phyloP scores from a whole-genome alignment of 2,113 vertebrate genomes.

The Romanogobio albipinnatus region DNA sequence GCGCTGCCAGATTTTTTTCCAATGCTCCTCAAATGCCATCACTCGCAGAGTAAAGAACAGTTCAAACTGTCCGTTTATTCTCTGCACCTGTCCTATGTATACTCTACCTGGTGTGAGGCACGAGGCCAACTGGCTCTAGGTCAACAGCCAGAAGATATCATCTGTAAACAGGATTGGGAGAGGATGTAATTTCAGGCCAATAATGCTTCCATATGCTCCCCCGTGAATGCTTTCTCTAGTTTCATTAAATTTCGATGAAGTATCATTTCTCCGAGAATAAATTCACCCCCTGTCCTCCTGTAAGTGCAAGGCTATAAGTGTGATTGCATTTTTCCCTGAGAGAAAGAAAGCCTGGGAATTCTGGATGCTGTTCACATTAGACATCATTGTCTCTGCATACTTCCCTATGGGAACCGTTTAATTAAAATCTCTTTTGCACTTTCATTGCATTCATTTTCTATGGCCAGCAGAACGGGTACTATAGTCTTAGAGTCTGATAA shows the following conservation, averaged over 20 bases:
- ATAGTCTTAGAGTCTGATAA: background rate
- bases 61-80: constrained; percentile 10
- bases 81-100: constrained; percentile 12
- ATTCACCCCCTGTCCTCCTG: constrained; percentile 21
- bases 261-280: constrained; percentile 42
- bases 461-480: background rate
- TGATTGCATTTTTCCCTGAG: constrained; percentile 27
- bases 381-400: constrained; percentile 40
- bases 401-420: constrained; percentile 37
- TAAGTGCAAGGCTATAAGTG: constrained; percentile 33
- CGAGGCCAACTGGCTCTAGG: constrained; percentile 18
- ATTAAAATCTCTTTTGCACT: constrained; percentile 41
- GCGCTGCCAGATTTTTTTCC: background rate
- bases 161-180: constrained; percentile 32
- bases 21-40: background rate
- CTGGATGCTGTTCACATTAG: constrained; percentile 44
- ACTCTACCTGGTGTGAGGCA: constrained; percentile 14
- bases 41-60: background rate
- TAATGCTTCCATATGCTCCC: constrained; percentile 23
- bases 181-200: constrained; percentile 38
- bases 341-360: constrained; percentile 30
- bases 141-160: constrained; percentile 37
- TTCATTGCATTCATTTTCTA: background rate
- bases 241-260: constrained; percentile 44
- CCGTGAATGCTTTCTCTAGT: constrained; percentile 4